A percentile compares a stretch with the other conserved stretches of the same genome.
Evolutionary conservation across 2,888 invertebrate species (phyloP).

Genomic region (Cryptus armator): DNA sequence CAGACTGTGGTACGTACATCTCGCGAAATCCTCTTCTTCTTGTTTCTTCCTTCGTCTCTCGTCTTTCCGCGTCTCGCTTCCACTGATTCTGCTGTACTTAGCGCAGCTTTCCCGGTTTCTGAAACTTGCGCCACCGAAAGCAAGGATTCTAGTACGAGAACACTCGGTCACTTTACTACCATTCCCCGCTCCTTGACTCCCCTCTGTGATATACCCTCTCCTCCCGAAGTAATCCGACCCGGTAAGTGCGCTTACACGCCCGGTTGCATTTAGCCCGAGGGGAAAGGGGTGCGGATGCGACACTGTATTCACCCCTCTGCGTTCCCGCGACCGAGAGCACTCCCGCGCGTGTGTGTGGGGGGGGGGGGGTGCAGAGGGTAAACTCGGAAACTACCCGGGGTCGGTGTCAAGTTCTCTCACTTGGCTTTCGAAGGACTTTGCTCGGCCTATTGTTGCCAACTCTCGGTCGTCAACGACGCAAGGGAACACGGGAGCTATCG

Average conservation of each 20-base stretch:
- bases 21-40: constrained; percentile 33
- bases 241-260: constrained; percentile 69
- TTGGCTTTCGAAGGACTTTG: constrained; percentile 68
- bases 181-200: constrained; percentile 23
- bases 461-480: constrained; percentile 59
- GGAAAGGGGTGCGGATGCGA: constrained; percentile 20
- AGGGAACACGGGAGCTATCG: constrained; percentile 28
- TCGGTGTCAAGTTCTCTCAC: constrained; percentile 68
- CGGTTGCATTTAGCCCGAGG: constrained; percentile 62
- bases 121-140: constrained; percentile 46
- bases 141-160: constrained; percentile 59
- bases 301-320: constrained; percentile 35
- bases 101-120: constrained; percentile 56
- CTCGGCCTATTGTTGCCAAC: constrained; percentile 67
- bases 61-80: constrained; percentile 8
- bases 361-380: neutral
- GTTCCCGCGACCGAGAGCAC: constrained; percentile 4
- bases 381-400: constrained; percentile 63
- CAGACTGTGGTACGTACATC: constrained; percentile 17
- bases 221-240: constrained; percentile 59
- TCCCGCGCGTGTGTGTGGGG: constrained; percentile 31
- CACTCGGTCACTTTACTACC: constrained; percentile 33
- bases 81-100: constrained; percentile 59
- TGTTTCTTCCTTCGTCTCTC: constrained; percentile 12
- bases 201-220: constrained; percentile 20